Evolutionary conservation across 2,888 invertebrate genomes (phyloP), one percentile per base, ranked within the genome.

Genomic region (Amphipyra berbera): DNA sequence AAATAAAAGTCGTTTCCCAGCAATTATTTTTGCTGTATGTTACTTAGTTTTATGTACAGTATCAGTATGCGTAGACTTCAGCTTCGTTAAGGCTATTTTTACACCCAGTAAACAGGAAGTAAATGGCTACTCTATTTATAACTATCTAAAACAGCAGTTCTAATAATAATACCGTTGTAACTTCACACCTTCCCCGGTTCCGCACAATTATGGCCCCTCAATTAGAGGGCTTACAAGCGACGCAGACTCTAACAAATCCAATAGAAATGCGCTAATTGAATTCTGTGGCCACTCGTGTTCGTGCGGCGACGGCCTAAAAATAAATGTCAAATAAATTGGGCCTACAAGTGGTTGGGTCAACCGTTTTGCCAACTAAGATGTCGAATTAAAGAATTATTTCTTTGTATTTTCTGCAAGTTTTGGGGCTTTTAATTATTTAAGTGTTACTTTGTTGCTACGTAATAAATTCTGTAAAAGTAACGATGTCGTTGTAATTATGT

Each of bases 211-310:
- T 1, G 13, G 30, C 9, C 30, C n/a, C 13, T 46, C 33, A 46
- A 33, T 33, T 33, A 47, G 30, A 9, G 33, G 33, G 46, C 35
- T 15, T 35, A 48, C 47, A 48, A 48, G 35, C 47, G 6, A 13
- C 12, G 35, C 15, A 37, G 35, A 15, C 46, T 27, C 45, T 45
- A 30, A 45, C 45, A 37, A 37, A 15, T 48, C 47, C 35, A 48
- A 48, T 48, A 37, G 47, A 48, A 48, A 35, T 48, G 15, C 47
- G 10, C 15, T 35, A 48, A 48, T 48, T 48, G 15, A 48, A 48
- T 48, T 35, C 6, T 14, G 35, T 33, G 14, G 9, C 10, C 35
- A 10, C 14, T 47, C 14, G 33, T 14, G 33, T 30, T 33, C 13
- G 46, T 47, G 46, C 12, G 13, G 8, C 46, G 13, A 13, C 27